Base-by-base conservation (phyloP, 2,888 invertebrate species). In the Harpalus rubripes region DNA sequence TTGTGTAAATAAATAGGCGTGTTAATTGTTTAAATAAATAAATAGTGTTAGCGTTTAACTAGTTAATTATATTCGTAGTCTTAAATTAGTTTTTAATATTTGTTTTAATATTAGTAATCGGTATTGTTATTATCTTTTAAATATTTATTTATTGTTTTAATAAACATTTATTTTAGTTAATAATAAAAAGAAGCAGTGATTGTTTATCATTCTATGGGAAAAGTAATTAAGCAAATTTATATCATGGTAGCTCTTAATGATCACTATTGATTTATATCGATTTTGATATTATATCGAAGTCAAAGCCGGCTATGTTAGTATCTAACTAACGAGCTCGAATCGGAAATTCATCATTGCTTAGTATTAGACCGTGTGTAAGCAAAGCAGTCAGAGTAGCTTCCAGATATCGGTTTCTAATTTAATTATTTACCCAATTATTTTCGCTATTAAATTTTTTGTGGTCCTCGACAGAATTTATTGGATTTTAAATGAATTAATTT, bases 191-290 rank as follows among this genome's bases (percentile, higher is more conserved):
- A n/a, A n/a, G n/a, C n/a, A n/a, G n/a, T n/a, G n/a, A n/a, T n/a
- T n/a, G n/a, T n/a, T n/a, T n/a, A n/a, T n/a, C n/a, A n/a, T n/a
- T n/a, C n/a, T n/a, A 32, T 52, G 44, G 12, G 44, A 6, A 52
- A 52, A 10, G 7, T 52, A 52, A 52, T 52, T 52, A 52, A 52
- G 10, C 10, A 72, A 72, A 82, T 82, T 82, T 82, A 82, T 82
- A 41, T 72, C 72, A 59, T 32, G 59, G 79, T 61, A 39, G 26
- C 32, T 52, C 56, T 82, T 82, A 82, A 82, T 72, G 82, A 82
- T 82, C 72, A 32, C 15, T 26, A 59, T 82, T 82, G 82, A 82
- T 82, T 82, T 82, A 82, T 82, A 39, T 82, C 39, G 79, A 80
- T 80, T 59, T 59, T 80, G 79, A 59, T 80, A 80, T 39, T 15